Percentiles rank a stretch among this genome's conserved stretches.
These are phyloP conservation scores for Drosophila biarmipes DNA, from an alignment of 1,140 invertebrate species.

Conservation along the genomic window DNA sequence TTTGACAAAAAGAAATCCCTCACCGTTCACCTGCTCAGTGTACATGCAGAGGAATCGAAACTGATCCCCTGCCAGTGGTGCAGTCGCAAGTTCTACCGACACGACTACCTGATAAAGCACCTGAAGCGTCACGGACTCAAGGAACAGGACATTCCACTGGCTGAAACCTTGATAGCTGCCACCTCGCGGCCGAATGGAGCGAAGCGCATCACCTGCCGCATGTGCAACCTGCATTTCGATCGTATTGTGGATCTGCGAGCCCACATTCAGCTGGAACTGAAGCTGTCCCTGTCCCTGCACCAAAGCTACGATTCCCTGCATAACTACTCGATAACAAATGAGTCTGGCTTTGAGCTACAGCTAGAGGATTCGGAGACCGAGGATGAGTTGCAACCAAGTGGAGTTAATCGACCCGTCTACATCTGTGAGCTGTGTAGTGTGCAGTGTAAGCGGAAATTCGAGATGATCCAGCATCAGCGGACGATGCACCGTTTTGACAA, in stretches of 20 bases:
- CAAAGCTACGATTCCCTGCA: conserved; percentile 57
- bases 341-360: conserved; percentile 70
- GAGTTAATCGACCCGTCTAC: conserved; percentile 43
- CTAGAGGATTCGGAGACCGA: conserved; percentile 79
- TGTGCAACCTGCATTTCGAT: conserved; percentile 69
- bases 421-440: conserved; percentile 85
- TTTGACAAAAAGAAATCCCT: conserved; percentile 86
- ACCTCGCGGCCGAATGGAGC: conserved; percentile 65
- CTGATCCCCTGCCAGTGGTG: conserved; percentile 85
- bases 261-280: conserved; percentile 69
- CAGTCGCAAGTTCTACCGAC: conserved; percentile 86
- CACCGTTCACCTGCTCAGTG: conserved; percentile 85
- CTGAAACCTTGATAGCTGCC: conserved; percentile 69
- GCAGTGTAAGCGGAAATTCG: conserved; percentile 82
- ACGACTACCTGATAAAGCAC: conserved; percentile 84
- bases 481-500: conserved; percentile 76
- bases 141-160: conserved; percentile 65
- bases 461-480: conserved; percentile 78
- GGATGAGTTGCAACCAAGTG: conserved; percentile 57
- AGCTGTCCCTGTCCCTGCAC: conserved; percentile 57
- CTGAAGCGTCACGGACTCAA: conserved; percentile 69
- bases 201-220: conserved; percentile 70
- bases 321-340: conserved; percentile 79
- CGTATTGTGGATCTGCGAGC: conserved; percentile 58
- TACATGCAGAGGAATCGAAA: conserved; percentile 84